Percentiles rank a stretch among this genome's conserved stretches.
Conservation (phyloP, 2,888 invertebrate species). For the Frankliniella intonsa region DNA sequence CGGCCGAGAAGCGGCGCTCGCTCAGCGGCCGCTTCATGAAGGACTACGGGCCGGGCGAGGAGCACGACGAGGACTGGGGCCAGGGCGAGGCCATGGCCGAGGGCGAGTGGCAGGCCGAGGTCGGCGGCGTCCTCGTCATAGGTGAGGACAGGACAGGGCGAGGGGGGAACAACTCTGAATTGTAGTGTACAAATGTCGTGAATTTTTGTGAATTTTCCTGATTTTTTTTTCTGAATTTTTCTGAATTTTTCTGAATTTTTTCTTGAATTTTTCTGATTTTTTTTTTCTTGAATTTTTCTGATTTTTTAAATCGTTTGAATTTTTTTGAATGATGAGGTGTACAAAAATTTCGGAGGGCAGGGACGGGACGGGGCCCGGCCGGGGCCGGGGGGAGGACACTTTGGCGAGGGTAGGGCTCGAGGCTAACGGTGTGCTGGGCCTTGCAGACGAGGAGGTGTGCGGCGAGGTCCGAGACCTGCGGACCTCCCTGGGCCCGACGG, state of each 20-base stretch:
- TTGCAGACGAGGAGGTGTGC: conserved; percentile 1
- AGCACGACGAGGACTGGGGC: conserved; percentile 20
- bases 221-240: no score
- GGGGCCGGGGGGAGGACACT: neutral
- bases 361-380: no score
- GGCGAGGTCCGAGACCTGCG: neutral
- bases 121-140: neutral
- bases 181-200: no score
- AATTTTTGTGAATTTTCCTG: no score
- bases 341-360: no score
- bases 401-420: neutral
- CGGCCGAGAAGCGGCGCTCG: neutral
- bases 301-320: no score
- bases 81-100: conserved; percentile 22
- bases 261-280: no score
- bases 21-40: neutral
- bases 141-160: neutral
- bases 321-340: no score
- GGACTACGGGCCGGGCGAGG: conserved; percentile 20
- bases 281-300: no score
- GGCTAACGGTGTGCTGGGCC: neutral
- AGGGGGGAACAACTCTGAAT: no score
- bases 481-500: neutral
- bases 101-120: neutral
- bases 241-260: no score